Conservation (phyloP, 2,888 invertebrate genomes). For the Spialia ferax region DNA sequence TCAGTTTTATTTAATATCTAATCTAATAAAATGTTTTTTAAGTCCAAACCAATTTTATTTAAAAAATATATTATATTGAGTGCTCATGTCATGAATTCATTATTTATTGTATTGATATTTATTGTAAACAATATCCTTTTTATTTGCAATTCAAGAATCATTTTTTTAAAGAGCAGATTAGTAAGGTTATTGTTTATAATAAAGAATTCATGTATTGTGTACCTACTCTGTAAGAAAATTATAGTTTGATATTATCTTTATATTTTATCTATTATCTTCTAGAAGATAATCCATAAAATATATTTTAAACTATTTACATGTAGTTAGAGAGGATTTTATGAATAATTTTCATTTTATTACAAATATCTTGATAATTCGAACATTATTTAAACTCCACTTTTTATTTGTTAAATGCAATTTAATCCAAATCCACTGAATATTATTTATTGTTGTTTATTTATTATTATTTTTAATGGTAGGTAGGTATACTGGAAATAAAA, state of each 20-base stretch:
- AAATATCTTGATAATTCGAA: no score
- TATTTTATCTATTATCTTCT: constrained; percentile 14
- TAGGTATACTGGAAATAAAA: no score
- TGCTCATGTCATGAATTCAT: constrained; percentile 60
- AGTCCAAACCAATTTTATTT: no score
- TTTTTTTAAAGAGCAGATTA: neutral
- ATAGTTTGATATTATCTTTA: neutral
- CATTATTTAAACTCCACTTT: no score
- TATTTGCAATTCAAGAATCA: neutral
- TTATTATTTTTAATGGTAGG: no score
- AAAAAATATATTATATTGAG: constrained; percentile 34
- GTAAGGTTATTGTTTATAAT: constrained; percentile 34
- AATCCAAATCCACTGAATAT: no score
- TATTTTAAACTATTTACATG: neutral
- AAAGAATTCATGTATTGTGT: constrained; percentile 33
- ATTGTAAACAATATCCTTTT: constrained; percentile 18
- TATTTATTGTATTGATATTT: constrained; percentile 18
- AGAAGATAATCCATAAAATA: constrained; percentile 13
- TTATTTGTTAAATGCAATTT: no score
- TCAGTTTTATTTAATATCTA: neutral
- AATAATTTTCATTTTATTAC: no score
- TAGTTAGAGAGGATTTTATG: neutral
- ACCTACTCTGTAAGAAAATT: constrained; percentile 22
- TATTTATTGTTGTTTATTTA: no score
- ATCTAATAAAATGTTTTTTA: neutral